Evolutionary conservation across 2,888 invertebrate genomes (phyloP).

Genomic region (Chrysodeixis includens): DNA sequence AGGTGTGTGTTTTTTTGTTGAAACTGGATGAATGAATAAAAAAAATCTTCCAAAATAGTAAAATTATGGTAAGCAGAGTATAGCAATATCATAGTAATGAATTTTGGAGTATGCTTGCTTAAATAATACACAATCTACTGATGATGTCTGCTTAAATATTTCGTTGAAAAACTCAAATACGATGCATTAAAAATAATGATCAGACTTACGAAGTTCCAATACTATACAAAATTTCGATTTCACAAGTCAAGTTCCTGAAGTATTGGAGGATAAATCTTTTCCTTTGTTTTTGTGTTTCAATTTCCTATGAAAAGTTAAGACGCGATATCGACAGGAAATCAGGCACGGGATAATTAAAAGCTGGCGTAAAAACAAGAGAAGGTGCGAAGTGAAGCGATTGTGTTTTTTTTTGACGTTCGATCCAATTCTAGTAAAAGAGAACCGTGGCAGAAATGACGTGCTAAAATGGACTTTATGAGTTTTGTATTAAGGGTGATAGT

Average conservation of each 20-base stretch:
- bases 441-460: background rate
- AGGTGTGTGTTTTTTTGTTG: too few species aligned
- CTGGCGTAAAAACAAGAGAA: background rate
- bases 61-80: too few species aligned
- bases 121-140: too few species aligned
- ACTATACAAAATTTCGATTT: background rate
- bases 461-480: background rate
- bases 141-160: too few species aligned
- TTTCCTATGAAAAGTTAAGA: conserved; percentile 3
- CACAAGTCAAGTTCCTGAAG: background rate
- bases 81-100: too few species aligned
- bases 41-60: too few species aligned
- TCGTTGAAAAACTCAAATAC: too few species aligned
- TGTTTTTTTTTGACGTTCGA: background rate
- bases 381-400: background rate
- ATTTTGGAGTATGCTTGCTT: too few species aligned
- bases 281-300: background rate
- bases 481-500: background rate
- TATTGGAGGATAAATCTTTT: conserved; percentile 3
- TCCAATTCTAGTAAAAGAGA: background rate
- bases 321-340: conserved; percentile 1
- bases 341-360: conserved; percentile 2
- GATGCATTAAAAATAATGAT: too few species aligned
- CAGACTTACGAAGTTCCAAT: too few species aligned
- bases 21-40: too few species aligned